These are phyloP conservation scores for Fundulus diaphanus DNA, from an alignment of 2,797 vertebrate genomes.

Conservation along the genomic window DNA sequence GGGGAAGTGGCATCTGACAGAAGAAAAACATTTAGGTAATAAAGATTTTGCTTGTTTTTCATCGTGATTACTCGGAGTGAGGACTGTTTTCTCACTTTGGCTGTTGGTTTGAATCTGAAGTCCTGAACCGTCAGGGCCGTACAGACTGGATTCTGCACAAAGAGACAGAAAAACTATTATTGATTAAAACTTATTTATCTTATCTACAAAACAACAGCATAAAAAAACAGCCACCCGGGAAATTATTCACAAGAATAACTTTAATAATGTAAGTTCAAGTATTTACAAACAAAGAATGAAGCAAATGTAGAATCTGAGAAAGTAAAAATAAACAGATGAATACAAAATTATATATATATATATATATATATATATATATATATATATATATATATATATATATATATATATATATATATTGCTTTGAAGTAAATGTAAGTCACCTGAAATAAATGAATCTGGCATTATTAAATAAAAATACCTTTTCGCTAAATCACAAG, in stretches of 20 bases:
- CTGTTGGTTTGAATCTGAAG: conserved; percentile 80
- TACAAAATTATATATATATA: no score
- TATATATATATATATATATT: no score
- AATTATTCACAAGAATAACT: neutral
- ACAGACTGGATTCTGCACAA: conserved; percentile 40
- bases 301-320: no score
- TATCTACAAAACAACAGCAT: neutral
- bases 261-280: no score
- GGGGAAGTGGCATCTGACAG: conserved; percentile 57
- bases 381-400: no score
- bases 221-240: neutral
- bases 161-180: conserved; percentile 16
- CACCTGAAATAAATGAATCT: no score
- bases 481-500: neutral
- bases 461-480: neutral
- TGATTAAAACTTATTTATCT: neutral
- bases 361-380: no score
- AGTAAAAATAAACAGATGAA: no score
- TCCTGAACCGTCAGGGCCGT: conserved; percentile 69
- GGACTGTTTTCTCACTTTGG: conserved; percentile 47
- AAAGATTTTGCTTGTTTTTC: neutral
- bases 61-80: neutral
- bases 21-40: neutral
- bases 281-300: no score
- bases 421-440: no score